These are phyloP conservation scores for Chironomus tentans DNA, from an alignment of 2,888 invertebrate species.

Conservation along the genomic window DNA sequence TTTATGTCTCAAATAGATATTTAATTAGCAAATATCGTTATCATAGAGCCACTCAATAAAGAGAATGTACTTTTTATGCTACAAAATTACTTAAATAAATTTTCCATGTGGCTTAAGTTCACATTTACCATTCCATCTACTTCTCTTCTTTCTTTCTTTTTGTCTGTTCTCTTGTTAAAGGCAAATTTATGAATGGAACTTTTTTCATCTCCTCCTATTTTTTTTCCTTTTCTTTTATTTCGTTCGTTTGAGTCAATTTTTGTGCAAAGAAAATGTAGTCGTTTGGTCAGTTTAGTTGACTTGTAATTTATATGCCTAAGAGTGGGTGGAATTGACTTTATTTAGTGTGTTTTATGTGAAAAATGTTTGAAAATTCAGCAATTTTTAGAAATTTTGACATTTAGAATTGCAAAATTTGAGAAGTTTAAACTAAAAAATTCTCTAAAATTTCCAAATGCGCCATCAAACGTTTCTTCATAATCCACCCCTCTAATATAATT, in stretches of 20 bases:
- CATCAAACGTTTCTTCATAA: too few species aligned
- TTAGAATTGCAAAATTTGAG: too few species aligned
- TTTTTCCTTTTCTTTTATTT: not conserved
- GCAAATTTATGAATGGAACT: constrained; percentile 13
- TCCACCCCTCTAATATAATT: too few species aligned
- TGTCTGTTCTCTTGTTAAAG: not conserved
- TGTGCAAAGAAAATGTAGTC: not conserved
- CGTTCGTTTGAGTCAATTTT: not conserved
- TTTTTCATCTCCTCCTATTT: not conserved
- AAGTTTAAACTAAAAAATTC: too few species aligned
- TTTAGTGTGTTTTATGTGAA: too few species aligned
- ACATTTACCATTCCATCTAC: not conserved
- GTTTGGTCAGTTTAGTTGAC: not conserved
- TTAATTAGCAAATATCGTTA: constrained; percentile 5
- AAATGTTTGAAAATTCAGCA: too few species aligned
- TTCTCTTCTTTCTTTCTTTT: not conserved
- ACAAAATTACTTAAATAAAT: constrained; percentile 7
- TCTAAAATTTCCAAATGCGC: too few species aligned
- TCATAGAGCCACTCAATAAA: not conserved
- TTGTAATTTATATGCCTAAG: too few species aligned
- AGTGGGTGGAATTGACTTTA: too few species aligned
- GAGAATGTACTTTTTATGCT: not conserved
- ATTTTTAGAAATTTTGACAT: too few species aligned
- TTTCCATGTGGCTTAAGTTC: constrained; percentile 4
- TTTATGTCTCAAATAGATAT: not conserved